Percentiles rank a stretch among this genome's conserved stretches.
Conservation (phyloP, 2,113 vertebrate species). For the Isichthys henryi region DNA sequence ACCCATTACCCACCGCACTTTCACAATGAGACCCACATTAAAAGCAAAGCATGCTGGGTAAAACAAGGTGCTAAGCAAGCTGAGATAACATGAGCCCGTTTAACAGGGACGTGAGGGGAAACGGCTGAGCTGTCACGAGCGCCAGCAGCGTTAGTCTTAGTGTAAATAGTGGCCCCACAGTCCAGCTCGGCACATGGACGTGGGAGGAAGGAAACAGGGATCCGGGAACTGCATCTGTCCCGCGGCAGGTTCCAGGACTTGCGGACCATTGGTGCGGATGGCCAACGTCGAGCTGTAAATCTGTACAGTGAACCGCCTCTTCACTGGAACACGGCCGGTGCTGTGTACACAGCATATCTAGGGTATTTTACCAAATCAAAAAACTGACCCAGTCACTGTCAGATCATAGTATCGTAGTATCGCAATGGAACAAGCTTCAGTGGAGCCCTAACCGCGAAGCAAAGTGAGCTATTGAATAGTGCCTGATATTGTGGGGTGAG, state of each 20-base stretch:
- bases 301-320: background rate
- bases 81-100: conserved; percentile 57
- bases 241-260: background rate
- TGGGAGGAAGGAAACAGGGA: background rate
- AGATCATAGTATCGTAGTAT: background rate
- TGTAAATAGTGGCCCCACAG: conserved; percentile 46
- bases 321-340: background rate
- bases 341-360: background rate
- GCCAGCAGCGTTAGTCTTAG: conserved; percentile 53
- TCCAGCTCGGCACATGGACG: background rate
- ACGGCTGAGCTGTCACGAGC: conserved; percentile 55
- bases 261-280: background rate
- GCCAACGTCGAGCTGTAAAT: background rate
- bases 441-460: background rate
- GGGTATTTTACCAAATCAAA: background rate
- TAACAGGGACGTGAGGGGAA: conserved; percentile 45
- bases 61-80: conserved; percentile 40
- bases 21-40: conserved; percentile 16
- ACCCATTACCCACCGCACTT: background rate
- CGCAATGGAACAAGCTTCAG: background rate
- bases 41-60: conserved; percentile 10
- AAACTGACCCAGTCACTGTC: background rate
- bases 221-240: background rate
- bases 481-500: background rate
- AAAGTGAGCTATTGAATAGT: background rate